Evolutionary conservation across 1,140 invertebrate species (phyloP).

Genomic region (Cataglyphis hispanica): DNA sequence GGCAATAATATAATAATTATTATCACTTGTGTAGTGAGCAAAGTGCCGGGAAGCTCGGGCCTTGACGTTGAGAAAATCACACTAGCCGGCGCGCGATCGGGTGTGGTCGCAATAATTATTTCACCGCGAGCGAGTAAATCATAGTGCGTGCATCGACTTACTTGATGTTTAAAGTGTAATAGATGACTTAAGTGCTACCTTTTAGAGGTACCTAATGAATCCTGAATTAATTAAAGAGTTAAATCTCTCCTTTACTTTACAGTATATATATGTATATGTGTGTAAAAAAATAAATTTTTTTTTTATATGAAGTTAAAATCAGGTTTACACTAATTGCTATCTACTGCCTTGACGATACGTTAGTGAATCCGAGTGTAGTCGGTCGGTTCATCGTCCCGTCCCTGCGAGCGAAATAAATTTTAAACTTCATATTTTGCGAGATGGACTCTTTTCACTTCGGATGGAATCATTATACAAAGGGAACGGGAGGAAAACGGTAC

Average conservation of each 20-base stretch:
- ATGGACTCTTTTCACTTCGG: slow-evolving; percentile 36
- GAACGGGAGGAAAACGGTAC: slow-evolving; percentile 68
- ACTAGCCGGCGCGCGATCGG: slow-evolving; percentile 23
- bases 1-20: slow-evolving; percentile 71
- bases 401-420: slow-evolving; percentile 2
- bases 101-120: slow-evolving; percentile 67
- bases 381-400: slow-evolving; percentile 9
- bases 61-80: slow-evolving; percentile 41
- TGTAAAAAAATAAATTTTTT: not conserved
- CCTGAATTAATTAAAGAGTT: slow-evolving; percentile 12
- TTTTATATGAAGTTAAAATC: not conserved
- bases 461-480: slow-evolving; percentile 69
- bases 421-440: not conserved
- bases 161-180: slow-evolving; percentile 30
- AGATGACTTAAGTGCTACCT: slow-evolving; percentile 4
- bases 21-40: slow-evolving; percentile 22
- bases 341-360: not conserved
- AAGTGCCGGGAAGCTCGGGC: slow-evolving; percentile 9
- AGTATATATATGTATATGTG: no score
- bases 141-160: slow-evolving; percentile 18
- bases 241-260: not conserved
- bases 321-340: slow-evolving; percentile 39
- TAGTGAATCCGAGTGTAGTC: not conserved
- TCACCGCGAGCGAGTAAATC: slow-evolving; percentile 50
- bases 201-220: not conserved